phyloP scores from a whole-genome alignment of 2,113 vertebrate species.

The Myiozetetes cayanensis region DNA sequence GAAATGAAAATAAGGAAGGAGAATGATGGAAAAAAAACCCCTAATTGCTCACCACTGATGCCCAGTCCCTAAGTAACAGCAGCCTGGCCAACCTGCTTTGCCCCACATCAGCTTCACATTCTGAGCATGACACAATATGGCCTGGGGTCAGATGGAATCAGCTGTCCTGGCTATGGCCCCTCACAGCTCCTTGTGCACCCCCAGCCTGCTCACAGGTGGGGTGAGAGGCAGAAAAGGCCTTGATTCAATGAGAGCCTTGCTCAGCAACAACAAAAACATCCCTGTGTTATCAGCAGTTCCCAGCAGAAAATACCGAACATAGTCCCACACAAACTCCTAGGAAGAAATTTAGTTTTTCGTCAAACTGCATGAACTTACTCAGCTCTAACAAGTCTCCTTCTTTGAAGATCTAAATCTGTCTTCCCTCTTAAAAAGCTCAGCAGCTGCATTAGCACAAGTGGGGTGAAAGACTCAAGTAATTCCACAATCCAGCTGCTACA shows the following conservation, averaged over 20 bases:
- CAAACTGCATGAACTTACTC: neutral
- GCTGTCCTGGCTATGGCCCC: neutral
- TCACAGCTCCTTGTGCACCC: neutral
- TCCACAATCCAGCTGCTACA: neutral
- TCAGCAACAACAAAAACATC: neutral
- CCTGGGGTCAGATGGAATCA: accelerated
- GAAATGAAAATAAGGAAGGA: neutral
- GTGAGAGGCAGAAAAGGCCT: neutral
- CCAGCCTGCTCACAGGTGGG: neutral
- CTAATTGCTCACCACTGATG: neutral
- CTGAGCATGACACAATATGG: accelerated
- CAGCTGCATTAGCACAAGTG: neutral
- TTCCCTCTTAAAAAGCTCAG: neutral
- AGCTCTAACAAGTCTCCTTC: neutral
- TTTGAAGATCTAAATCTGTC: neutral
- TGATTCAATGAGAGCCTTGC: neutral
- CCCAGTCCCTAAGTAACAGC: neutral
- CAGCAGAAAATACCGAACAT: neutral
- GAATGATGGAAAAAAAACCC: neutral
- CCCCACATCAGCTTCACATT: too few species aligned
- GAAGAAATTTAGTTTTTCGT: neutral
- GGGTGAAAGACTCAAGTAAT: neutral
- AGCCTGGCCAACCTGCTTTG: neutral
- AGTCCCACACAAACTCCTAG: accelerated
- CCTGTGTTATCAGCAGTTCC: neutral